Evolutionary conservation across 2,797 vertebrate species (phyloP).

Genomic region (Arnoldichthys spilopterus): DNA sequence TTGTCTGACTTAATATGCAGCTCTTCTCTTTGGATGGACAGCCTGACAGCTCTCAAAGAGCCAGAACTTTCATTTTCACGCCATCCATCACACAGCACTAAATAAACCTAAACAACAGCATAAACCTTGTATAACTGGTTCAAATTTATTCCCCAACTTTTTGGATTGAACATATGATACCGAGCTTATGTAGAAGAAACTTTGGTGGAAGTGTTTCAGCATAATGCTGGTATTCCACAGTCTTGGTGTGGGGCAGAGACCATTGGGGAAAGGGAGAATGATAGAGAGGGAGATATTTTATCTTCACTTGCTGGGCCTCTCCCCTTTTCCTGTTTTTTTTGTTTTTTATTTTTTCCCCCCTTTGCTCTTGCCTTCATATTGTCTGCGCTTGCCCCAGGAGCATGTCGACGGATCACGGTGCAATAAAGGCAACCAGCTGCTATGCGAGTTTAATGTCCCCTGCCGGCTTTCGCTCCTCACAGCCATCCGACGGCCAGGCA

Average conservation of each 20-base stretch:
- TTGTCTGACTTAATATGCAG: constrained; percentile 41
- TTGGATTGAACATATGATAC: constrained; percentile 8
- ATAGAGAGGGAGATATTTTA: no score
- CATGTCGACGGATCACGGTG: constrained; percentile 22
- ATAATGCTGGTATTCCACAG: constrained; percentile 19
- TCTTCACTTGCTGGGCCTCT: neutral
- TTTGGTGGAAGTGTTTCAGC: constrained; percentile 4
- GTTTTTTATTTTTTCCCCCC: neutral
- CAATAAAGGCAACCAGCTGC: constrained; percentile 34
- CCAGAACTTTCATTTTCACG: constrained; percentile 28
- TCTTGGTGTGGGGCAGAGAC: neutral
- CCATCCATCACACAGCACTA: constrained; percentile 39
- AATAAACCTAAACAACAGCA: constrained; percentile 36
- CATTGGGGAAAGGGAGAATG: neutral
- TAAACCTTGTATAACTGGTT: constrained; percentile 42
- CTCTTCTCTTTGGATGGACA: constrained; percentile 33
- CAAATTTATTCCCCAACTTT: constrained; percentile 16
- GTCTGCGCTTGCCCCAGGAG: constrained; percentile 40
- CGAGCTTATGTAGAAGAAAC: neutral
- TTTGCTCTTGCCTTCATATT: constrained; percentile 30
- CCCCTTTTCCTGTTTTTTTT: constrained; percentile 2
- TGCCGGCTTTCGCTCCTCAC: constrained; percentile 35
- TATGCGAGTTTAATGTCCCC: constrained; percentile 46
- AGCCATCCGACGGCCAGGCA: constrained; percentile 28
- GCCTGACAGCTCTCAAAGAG: constrained; percentile 28